A percentile compares a stretch with the other conserved stretches of the same genome.
These are phyloP conservation scores for Oscheius sp. DNA, from an alignment of 2,888 invertebrate genomes.

Conservation along the genomic window DNA sequence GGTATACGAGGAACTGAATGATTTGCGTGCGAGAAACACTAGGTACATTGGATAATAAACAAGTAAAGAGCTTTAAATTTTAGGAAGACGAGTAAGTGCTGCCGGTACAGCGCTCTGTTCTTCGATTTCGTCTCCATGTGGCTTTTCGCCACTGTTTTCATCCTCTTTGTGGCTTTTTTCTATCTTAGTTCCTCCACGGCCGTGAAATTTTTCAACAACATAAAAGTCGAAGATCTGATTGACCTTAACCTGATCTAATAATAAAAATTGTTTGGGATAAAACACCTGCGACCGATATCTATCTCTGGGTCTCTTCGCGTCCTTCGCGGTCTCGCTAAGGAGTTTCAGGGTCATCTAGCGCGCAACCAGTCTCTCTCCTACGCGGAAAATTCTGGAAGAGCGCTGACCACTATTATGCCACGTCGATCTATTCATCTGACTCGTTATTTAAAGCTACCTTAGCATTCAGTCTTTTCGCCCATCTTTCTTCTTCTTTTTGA, in stretches of 20 bases:
- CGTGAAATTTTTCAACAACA: slow-evolving; percentile 35
- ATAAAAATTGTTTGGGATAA: neutral
- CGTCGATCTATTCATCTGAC: slow-evolving; percentile 6
- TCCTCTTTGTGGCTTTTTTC: slow-evolving; percentile 37
- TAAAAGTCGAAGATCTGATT: slow-evolving; percentile 29
- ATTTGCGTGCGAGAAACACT: slow-evolving; percentile 50
- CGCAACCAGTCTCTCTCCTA: slow-evolving; percentile 20
- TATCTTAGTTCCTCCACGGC: slow-evolving; percentile 24
- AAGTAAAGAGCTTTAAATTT: too few species aligned
- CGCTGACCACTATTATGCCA: slow-evolving; percentile 31
- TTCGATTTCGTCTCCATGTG: slow-evolving; percentile 46
- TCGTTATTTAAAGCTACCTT: neutral
- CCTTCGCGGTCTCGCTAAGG: slow-evolving; percentile 28
- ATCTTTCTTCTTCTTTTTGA: neutral
- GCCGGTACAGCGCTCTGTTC: slow-evolving; percentile 47
- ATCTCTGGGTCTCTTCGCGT: slow-evolving; percentile 21
- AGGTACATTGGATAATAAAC: slow-evolving; percentile 29
- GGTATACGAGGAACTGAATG: slow-evolving; percentile 61
- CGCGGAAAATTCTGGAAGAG: slow-evolving; percentile 27
- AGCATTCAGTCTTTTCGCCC: too few species aligned
- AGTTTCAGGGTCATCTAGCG: slow-evolving; percentile 33
- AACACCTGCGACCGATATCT: slow-evolving; percentile 20
- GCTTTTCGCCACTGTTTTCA: slow-evolving; percentile 32
- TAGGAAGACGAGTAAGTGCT: slow-evolving; percentile 50
- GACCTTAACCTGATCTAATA: slow-evolving; percentile 18